Evolutionary conservation across 1,140 invertebrate genomes (phyloP).

Genomic region (Alviniconcha marisindica): DNA sequence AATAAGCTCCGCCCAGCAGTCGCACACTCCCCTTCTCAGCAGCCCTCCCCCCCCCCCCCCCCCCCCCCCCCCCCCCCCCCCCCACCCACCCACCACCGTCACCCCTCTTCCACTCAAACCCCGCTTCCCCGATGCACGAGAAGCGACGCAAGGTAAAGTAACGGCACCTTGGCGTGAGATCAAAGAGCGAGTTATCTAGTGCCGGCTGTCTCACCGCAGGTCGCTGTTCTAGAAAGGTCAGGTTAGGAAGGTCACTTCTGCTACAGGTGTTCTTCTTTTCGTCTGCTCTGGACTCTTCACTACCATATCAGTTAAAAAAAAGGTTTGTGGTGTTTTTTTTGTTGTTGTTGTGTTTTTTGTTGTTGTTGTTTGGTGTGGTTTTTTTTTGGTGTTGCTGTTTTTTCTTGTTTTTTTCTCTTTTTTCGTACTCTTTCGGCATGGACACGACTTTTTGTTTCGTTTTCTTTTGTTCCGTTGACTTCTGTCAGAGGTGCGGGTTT

Average conservation of each 20-base stretch:
- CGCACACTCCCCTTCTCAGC: not conserved
- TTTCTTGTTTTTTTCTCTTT: no score
- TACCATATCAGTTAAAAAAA: no score
- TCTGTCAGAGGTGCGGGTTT: no score
- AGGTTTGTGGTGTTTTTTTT: no score
- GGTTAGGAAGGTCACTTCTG: not conserved
- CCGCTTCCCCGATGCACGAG: not conserved
- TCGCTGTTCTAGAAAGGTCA: not conserved
- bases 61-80: not conserved
- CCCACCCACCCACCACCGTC: not conserved
- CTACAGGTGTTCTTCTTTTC: no score
- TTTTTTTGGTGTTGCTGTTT: no score
- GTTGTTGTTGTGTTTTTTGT: no score
- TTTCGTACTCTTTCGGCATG: no score
- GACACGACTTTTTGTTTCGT: no score
- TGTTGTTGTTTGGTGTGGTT: no score
- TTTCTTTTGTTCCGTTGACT: no score
- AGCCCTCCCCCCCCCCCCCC: not conserved
- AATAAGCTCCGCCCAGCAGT: not conserved
- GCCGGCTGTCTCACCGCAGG: not conserved
- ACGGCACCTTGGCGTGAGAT: not conserved
- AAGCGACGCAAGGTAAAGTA: not conserved
- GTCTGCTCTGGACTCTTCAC: no score
- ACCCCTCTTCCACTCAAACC: not conserved
- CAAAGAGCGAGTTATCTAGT: slow-evolving; percentile 15